Evolutionary conservation across 2,888 invertebrate species (phyloP).

Genomic region (Andrena marginata): DNA sequence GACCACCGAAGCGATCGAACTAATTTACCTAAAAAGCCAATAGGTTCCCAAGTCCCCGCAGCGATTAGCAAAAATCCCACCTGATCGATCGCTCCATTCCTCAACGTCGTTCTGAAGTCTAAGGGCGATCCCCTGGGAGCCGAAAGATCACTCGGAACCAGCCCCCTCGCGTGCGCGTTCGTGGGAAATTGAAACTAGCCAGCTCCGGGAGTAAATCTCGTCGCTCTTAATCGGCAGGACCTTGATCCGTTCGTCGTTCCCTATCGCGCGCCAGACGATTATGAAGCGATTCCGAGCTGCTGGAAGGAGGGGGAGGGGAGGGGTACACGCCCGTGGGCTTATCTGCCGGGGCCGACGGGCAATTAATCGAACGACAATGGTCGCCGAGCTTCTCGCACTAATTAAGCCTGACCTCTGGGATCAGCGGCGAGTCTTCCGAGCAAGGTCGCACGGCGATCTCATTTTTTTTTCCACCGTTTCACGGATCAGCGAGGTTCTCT

Average conservation of each 20-base stretch:
- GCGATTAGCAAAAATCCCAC: background rate
- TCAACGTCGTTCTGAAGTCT: background rate
- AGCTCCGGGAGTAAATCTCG: conserved; percentile 51
- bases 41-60: background rate
- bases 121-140: background rate
- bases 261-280: conserved; percentile 63
- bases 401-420: conserved; percentile 67
- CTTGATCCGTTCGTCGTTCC: conserved; percentile 62
- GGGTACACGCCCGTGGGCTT: conserved; percentile 50
- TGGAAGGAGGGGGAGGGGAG: conserved; percentile 22
- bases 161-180: background rate
- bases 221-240: conserved; percentile 60
- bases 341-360: conserved; percentile 62
- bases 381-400: conserved; percentile 62
- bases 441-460: conserved; percentile 55
- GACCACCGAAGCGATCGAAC: background rate
- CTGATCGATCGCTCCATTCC: background rate
- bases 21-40: background rate
- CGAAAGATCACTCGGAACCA: conserved; percentile 8
- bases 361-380: conserved; percentile 72
- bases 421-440: conserved; percentile 43
- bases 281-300: conserved; percentile 49
- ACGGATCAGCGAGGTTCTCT: background rate
- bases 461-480: background rate
- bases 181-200: conserved; percentile 21